A percentile compares a stretch with the other conserved stretches of the same genome.
phyloP scores from a whole-genome alignment of 2,888 invertebrate species.

The Idaea biselata region DNA sequence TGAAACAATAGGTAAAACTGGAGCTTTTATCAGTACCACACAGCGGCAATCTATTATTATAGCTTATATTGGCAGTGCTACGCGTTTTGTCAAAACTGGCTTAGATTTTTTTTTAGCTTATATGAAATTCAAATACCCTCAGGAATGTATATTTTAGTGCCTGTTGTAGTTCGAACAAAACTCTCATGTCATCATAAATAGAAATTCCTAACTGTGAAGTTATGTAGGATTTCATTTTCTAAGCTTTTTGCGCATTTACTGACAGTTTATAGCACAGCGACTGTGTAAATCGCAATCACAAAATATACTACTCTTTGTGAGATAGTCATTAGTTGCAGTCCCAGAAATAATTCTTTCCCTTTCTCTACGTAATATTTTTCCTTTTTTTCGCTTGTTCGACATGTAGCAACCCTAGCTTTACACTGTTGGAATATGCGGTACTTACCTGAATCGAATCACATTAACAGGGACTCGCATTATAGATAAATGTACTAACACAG shows the following conservation, averaged over 20 bases:
- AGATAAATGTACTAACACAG: not conserved
- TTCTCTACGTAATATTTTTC: not conserved
- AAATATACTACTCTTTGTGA: not conserved
- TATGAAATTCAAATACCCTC: no score
- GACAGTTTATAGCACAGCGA: not conserved
- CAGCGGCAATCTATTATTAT: not conserved
- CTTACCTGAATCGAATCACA: constrained; percentile 6
- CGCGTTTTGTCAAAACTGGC: not conserved
- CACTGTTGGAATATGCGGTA: not conserved
- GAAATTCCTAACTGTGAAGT: no score
- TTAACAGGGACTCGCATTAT: constrained; percentile 3
- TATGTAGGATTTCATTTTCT: no score
- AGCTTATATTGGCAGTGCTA: not conserved
- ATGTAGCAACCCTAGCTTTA: not conserved
- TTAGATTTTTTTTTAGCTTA: not conserved
- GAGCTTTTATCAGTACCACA: not conserved
- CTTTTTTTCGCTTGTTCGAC: not conserved
- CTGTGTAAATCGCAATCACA: not conserved
- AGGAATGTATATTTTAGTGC: no score
- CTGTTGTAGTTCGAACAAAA: no score
- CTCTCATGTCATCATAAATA: no score
- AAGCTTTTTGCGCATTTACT: no score
- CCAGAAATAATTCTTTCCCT: not conserved
- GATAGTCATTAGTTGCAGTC: not conserved
- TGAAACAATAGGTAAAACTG: not conserved